phyloP scores from a whole-genome alignment of 64 coral and sea anemone genomes.

The Cladopsammia gracilis region DNA sequence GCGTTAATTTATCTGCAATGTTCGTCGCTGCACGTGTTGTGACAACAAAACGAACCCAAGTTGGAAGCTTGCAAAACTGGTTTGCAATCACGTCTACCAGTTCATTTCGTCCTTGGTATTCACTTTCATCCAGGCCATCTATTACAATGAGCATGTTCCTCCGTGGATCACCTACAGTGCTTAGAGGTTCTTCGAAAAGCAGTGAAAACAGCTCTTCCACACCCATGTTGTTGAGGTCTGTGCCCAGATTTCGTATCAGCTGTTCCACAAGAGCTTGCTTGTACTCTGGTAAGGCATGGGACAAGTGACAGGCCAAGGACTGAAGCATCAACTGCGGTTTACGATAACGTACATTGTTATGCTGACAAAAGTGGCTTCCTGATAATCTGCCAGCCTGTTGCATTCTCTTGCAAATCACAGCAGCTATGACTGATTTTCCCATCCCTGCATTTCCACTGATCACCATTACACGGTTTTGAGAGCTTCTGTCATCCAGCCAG shows the following conservation, averaged over 20 bases:
- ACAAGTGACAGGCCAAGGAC: slow-evolving; percentile 44
- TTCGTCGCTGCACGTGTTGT: slow-evolving; percentile 42
- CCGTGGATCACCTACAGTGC: not conserved
- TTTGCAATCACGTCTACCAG: slow-evolving; percentile 11
- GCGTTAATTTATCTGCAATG: not conserved
- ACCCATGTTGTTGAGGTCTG: slow-evolving; percentile 14
- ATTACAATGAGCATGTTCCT: slow-evolving; percentile 29
- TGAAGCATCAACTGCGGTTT: slow-evolving; percentile 55
- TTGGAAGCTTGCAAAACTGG: slow-evolving; percentile 36
- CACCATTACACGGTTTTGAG: slow-evolving; percentile 32
- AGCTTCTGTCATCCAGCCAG: not conserved
- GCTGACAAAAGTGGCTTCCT: slow-evolving; percentile 51
- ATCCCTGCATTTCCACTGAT: slow-evolving; percentile 52
- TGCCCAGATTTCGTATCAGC: slow-evolving; percentile 39
- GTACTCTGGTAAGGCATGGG: slow-evolving; percentile 44
- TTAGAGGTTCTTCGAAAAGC: slow-evolving; percentile 51
- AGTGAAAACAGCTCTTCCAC: slow-evolving; percentile 64
- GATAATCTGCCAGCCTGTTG: slow-evolving; percentile 31
- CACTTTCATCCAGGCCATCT: slow-evolving; percentile 62
- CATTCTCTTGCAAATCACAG: slow-evolving; percentile 45
- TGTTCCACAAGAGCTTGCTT: slow-evolving; percentile 33
- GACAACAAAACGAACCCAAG: slow-evolving; percentile 21
- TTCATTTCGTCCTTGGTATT: slow-evolving; percentile 4
- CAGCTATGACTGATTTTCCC: slow-evolving; percentile 41
- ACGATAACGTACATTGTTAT: slow-evolving; percentile 34